Conservation (phyloP, 2,888 invertebrate species). For the Aporophyla lueneburgensis region DNA sequence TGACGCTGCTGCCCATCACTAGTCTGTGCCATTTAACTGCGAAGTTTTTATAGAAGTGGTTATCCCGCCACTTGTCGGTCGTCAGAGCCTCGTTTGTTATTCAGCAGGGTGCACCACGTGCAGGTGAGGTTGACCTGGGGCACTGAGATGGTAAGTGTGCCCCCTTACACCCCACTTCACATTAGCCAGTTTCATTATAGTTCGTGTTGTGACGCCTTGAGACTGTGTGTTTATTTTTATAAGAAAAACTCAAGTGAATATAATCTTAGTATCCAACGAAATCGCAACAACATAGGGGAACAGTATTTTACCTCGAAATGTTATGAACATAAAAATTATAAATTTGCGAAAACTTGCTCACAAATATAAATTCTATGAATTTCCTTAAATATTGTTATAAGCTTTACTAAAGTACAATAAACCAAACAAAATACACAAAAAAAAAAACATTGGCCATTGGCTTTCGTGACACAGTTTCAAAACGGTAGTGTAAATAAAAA, state of each 20-base stretch:
- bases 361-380: neutral
- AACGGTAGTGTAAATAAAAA: conserved; percentile 55
- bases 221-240: neutral
- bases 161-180: too few relatives aligned
- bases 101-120: too few relatives aligned
- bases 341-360: neutral
- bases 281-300: neutral
- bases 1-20: too few relatives aligned
- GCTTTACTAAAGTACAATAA: conserved; percentile 15
- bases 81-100: too few relatives aligned
- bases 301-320: too few relatives aligned
- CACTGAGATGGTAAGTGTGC: too few relatives aligned
- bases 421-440: conserved; percentile 31
- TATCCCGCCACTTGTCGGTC: too few relatives aligned
- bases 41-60: too few relatives aligned
- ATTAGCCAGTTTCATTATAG: too few relatives aligned
- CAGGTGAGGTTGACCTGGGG: too few relatives aligned
- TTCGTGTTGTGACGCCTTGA: neutral
- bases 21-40: too few relatives aligned
- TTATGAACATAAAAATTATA: neutral
- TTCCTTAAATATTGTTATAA: conserved; percentile 4
- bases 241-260: neutral
- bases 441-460: conserved; percentile 34
- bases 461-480: conserved; percentile 24
- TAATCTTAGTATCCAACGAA: neutral